Base-by-base conservation (phyloP, 2,113 vertebrate species). In the Anhinga rufa region DNA sequence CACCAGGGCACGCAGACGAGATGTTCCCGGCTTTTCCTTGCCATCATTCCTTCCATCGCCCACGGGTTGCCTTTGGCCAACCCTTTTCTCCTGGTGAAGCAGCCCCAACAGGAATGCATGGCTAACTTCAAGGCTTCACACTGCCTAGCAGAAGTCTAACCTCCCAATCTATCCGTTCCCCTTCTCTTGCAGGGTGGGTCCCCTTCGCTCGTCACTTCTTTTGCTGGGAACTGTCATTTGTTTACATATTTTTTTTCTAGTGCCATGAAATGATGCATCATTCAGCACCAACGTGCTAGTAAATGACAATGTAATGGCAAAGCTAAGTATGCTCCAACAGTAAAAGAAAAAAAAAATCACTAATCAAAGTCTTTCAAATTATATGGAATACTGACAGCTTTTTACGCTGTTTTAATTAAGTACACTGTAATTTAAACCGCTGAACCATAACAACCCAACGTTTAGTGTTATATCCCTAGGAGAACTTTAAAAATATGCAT, bases 341-440 rank as follows among this genome's bases (percentile, higher is more conserved):
- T 62, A 57, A 90, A 94, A 72, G 82, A 54, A 54, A 71, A 62
- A 82, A 94, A 92, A 95, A 91, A 57, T 61, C 90, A 84, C 76
- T 77, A 96, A 93, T 96, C 86, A 77, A 96, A 96, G 92, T 96
- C 86, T 66, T 95, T 97, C 81, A 86, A 90, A 93, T 96, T 66
- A 92, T 84, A 82, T 77, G 78, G 72, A 97, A 97, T 88, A 92
- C 66, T 93, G 94, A 97, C 90, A 97, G 94, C 62, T 97, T 98
- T 97, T 96, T 97, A 97, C 86, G 92, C 91, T 94, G 93, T 96
- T 98, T 98, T 97, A 98, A 97, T 97, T 97, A 97, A 97, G 82
- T 95, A 93, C 88, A 96, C 91, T 96, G 84, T 97, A 98, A 97
- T 97, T 96, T 96, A 97, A 98, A 94, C 79, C 96, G 95, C 26